Base-by-base conservation (phyloP, 2,888 invertebrate genomes). In the Emmelina monodactyla region DNA sequence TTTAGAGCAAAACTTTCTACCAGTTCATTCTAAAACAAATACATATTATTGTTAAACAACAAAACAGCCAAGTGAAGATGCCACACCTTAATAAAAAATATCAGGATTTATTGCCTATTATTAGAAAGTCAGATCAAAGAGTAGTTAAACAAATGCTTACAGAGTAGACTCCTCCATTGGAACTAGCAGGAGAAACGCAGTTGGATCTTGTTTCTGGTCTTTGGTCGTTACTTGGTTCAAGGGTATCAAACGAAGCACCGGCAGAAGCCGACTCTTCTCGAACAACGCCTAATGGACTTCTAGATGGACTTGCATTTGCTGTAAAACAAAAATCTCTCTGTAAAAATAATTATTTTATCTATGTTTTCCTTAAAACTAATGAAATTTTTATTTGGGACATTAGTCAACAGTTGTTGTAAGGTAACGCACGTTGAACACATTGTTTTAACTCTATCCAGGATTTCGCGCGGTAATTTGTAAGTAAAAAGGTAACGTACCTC, bases 141-240 rank as follows among this genome's bases (percentile, higher is more conserved):
- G n/a, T n/a, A n/a, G n/a, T n/a, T n/a, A 19, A 19, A 19, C 5
- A 19, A 6, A 19, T 19, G 78, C 86, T 85, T 73, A 93, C 93
- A 51, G 89, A 88, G 58, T 93, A 94, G 22, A 93, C 87, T 1
- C 94, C 94, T 0, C 94, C 94, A 60, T 93, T 92, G n/a, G 92
- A 93, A 51, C 92, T 92, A 9, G 91, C 92, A 0, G 94, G 93
- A 0, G 93, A 93, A 3, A 88, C 89, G 51, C 93, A 91, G 22
- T 85, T 83, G 1, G 88, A 88, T 28, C 86, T 60, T 3, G 55
- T 60, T 25, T 73, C 78, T 0, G 65, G 58, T 0, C 66, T 60
- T 30, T 72, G 70, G 28, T 80, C 75, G 5, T 58, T 62, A 16
- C 81, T 72, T 0, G 82, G 82, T 42, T 82, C 73, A 28, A 81